Evolutionary conservation across 2,888 invertebrate genomes (phyloP), one percentile per base, ranked within the genome.

Genomic region (Drosophila tanythrix): DNA sequence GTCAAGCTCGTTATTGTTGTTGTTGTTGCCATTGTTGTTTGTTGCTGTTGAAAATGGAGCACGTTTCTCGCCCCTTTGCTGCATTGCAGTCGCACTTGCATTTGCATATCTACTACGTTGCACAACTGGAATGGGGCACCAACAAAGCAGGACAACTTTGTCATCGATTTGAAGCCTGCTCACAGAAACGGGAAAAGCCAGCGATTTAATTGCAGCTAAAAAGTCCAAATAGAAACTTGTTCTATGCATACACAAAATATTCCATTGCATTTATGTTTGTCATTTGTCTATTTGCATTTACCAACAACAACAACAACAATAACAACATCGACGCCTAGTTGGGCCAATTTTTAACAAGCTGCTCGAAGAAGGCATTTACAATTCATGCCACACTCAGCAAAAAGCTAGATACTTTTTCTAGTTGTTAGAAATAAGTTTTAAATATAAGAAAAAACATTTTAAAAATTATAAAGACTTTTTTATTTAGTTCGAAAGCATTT

Each of bases 51-150:
- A 35, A 82, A 80, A 72, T 79, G 82, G 67, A 75, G 79, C 80
- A 80, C 80, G 80, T 82, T 73, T 43, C 67, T 70, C 62, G 59
- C 65, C 70, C 66, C 83, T 75, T 84, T 76, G 70, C 88, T 86
- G 85, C 85, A 86, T 86, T 86, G 85, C 85, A 89, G 85, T 65
- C 90, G 70, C 90, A 83, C 90, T 90, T 88, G 81, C 87, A 86
- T 86, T 86, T 86, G 87, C 90, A 86, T 86, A 86, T 88, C 74
- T 62, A 62, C 70, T 62, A 60, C 38, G 48, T 57, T 48, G 36
- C 29, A 29, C 55, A 8, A 25, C 46, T 15, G 33, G 59, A 27
- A 52, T 5, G 21, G n/a, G 40, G 56, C 48, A 25, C 25, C 7
- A 46, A 40, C 50, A 13, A 38, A 31, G 25, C 29, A 38, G 53